Conservation (phyloP, 1,140 invertebrate genomes). For the Ceratina australensis region DNA sequence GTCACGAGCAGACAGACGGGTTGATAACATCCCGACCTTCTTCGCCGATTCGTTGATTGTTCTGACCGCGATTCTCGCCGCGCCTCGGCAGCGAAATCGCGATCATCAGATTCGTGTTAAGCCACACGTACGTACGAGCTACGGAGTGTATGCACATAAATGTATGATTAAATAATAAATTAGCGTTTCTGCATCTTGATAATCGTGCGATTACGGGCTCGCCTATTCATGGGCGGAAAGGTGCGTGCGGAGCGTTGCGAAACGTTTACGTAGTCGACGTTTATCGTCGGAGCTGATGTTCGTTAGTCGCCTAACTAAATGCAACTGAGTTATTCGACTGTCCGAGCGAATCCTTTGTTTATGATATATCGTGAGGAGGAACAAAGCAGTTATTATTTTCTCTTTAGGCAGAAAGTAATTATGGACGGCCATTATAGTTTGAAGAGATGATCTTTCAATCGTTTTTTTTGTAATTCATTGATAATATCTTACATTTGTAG, state of each 20-base stretch:
- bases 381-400: too few relatives aligned
- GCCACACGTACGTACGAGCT: too few relatives aligned
- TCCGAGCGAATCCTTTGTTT: not conserved
- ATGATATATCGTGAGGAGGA: not conserved
- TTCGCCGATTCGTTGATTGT: slow-evolving; percentile 20
- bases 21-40: slow-evolving; percentile 36
- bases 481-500: too few relatives aligned
- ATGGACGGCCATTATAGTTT: too few relatives aligned
- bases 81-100: not conserved
- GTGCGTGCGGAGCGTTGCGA: not conserved
- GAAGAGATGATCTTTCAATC: too few relatives aligned
- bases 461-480: too few relatives aligned
- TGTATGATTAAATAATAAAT: too few relatives aligned
- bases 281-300: not conserved
- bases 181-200: not conserved
- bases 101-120: too few relatives aligned
- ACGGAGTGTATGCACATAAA: too few relatives aligned
- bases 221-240: not conserved
- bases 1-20: slow-evolving; percentile 6
- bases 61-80: not conserved
- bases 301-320: not conserved
- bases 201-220: slow-evolving; percentile 1
- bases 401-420: too few relatives aligned
- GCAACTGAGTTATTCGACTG: not conserved
- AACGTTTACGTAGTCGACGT: not conserved